Evolutionary conservation across 2,797 vertebrate genomes (phyloP).

Genomic region (Avahi laniger): DNA sequence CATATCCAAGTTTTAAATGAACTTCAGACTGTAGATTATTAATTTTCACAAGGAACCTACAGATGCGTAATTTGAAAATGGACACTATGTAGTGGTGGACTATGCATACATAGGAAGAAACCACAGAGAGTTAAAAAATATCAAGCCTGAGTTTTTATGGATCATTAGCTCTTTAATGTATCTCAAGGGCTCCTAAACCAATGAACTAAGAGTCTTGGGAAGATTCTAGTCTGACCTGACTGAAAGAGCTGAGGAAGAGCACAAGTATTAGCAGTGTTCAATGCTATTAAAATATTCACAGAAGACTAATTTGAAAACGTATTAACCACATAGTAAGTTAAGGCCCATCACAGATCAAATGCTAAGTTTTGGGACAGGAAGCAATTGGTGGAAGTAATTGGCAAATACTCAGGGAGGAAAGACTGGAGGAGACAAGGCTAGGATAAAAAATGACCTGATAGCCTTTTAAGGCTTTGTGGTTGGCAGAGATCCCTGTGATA

Average conservation of each 20-base stretch:
- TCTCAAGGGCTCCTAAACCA: conserved; percentile 63
- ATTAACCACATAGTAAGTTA: conserved; percentile 66
- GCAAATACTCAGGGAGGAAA: conserved; percentile 48
- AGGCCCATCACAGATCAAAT: conserved; percentile 70
- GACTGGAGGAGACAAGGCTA: conserved; percentile 16
- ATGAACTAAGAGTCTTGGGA: conserved; percentile 61
- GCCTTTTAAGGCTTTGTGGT: conserved; percentile 17
- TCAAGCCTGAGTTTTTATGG: conserved; percentile 47
- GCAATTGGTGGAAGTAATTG: conserved; percentile 37
- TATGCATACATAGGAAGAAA: conserved; percentile 32
- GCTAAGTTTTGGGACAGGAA: conserved; percentile 66
- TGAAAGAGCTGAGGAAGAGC: conserved; percentile 64
- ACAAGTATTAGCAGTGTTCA: conserved; percentile 52
- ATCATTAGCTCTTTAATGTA: conserved; percentile 67
- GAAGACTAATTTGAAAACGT: conserved; percentile 69
- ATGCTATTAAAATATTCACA: conserved; percentile 67
- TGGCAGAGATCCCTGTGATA: conserved; percentile 48
- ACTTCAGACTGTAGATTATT: conserved; percentile 36
- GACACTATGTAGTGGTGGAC: neutral
- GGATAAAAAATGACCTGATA: conserved; percentile 43
- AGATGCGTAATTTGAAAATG: conserved; percentile 57
- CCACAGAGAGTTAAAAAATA: conserved; percentile 58
- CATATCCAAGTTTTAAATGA: conserved; percentile 65
- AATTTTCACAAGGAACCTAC: conserved; percentile 42
- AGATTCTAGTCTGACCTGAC: conserved; percentile 54